phyloP scores from a whole-genome alignment of 2,797 vertebrate species.

The Oryzias sinensis region DNA sequence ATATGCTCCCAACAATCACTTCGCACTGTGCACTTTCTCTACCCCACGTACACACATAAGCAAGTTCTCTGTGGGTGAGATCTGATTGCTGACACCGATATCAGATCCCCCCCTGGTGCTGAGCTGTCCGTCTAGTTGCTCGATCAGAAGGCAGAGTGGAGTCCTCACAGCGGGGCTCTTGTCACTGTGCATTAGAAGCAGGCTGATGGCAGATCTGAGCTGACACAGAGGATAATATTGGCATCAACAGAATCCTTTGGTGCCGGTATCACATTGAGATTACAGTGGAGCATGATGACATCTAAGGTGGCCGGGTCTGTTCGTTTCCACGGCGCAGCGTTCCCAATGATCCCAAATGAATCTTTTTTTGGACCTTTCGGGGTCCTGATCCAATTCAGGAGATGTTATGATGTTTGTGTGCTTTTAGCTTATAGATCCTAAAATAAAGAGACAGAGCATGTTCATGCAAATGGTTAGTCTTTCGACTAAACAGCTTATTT shows the following conservation, averaged over 20 bases:
- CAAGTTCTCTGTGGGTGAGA: slow-evolving; percentile 64
- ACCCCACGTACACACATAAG: slow-evolving; percentile 30
- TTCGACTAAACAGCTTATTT: too few species aligned
- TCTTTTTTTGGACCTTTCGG: slow-evolving; percentile 46
- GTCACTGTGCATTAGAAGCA: slow-evolving; percentile 65
- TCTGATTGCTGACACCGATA: slow-evolving; percentile 78
- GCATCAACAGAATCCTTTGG: slow-evolving; percentile 62
- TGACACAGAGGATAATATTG: slow-evolving; percentile 72
- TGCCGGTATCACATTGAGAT: slow-evolving; percentile 44
- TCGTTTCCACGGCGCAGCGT: slow-evolving; percentile 37
- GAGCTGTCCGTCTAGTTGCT: slow-evolving; percentile 75
- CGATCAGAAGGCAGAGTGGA: slow-evolving; percentile 67
- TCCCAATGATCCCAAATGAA: slow-evolving; percentile 27
- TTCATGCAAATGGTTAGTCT: too few species aligned
- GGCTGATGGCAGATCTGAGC: slow-evolving; percentile 51
- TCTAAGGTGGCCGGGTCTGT: slow-evolving; percentile 48
- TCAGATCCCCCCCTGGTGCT: slow-evolving; percentile 62
- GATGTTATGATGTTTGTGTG: slow-evolving; percentile 28
- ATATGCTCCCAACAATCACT: slow-evolving; percentile 76
- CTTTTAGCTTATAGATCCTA: slow-evolving; percentile 26
- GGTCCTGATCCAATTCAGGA: slow-evolving; percentile 40
- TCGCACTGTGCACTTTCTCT: slow-evolving; percentile 56
- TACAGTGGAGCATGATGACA: slow-evolving; percentile 56
- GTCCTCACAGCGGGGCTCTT: slow-evolving; percentile 64
- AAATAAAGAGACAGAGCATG: too few species aligned